These are phyloP conservation scores for Cephalopterus ornatus DNA, from an alignment of 2,113 vertebrate genomes.

Conservation along the genomic window DNA sequence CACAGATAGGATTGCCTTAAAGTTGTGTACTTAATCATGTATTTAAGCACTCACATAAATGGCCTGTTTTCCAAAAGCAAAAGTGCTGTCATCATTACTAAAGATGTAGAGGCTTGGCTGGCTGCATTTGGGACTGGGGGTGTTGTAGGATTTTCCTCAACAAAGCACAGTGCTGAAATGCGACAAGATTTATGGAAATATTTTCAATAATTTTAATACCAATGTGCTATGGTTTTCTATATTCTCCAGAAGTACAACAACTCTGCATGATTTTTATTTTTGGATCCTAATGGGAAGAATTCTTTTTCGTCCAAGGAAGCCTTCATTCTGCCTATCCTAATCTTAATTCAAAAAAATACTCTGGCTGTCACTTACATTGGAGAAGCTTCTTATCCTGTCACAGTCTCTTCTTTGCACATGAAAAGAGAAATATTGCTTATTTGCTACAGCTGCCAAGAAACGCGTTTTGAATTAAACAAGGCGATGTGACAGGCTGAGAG, in stretches of 20 bases:
- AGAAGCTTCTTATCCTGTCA: constrained; percentile 62
- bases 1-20: neutral
- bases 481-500: constrained; percentile 41
- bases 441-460: constrained; percentile 64
- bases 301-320: constrained; percentile 31
- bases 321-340: constrained; percentile 51
- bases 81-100: neutral
- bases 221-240: neutral
- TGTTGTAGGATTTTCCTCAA: neutral
- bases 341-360: constrained; percentile 58
- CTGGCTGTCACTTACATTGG: constrained; percentile 55
- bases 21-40: neutral
- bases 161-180: neutral
- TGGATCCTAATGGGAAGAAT: neutral
- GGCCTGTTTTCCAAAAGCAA: neutral
- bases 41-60: neutral
- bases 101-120: neutral
- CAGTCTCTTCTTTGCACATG: constrained; percentile 59
- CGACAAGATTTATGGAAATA: neutral
- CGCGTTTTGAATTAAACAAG: constrained; percentile 48
- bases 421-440: constrained; percentile 66
- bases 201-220: neutral
- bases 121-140: neutral
- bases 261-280: constrained; percentile 32
- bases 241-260: neutral